phyloP scores from a whole-genome alignment of 2,888 invertebrate genomes.

The Cerastis leucographa region DNA sequence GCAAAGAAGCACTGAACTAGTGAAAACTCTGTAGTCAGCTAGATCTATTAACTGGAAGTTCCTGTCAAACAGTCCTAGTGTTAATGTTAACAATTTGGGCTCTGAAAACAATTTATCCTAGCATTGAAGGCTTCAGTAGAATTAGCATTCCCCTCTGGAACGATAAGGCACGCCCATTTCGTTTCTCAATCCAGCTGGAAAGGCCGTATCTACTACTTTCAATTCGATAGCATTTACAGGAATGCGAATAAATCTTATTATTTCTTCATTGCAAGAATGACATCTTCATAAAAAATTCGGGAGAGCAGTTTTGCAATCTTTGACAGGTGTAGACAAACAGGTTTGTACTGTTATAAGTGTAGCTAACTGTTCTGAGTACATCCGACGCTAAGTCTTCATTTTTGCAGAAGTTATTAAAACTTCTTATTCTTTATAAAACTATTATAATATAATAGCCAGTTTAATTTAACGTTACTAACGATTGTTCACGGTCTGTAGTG shows the following conservation, averaged over 20 bases:
- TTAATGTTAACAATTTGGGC: not conserved
- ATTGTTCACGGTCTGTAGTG: not conserved
- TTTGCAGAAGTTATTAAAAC: too few species aligned
- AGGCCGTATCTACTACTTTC: not conserved
- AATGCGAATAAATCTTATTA: not conserved
- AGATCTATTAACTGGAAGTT: not conserved
- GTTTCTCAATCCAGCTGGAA: not conserved
- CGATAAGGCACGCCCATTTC: too few species aligned
- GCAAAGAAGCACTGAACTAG: conserved; percentile 41
- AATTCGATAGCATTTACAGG: not conserved
- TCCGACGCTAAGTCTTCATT: too few species aligned
- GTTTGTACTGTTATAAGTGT: too few species aligned
- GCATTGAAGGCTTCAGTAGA: too few species aligned
- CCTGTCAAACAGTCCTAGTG: not conserved
- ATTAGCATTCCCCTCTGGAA: not conserved
- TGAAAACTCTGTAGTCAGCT: not conserved
- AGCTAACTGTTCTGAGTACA: too few species aligned
- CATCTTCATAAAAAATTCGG: too few species aligned
- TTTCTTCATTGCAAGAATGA: not conserved
- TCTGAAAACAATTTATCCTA: not conserved
- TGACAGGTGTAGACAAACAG: too few species aligned
- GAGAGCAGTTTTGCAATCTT: not conserved
- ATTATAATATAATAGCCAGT: not conserved
- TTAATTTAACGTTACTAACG: not conserved
- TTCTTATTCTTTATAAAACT: not conserved